Evolutionary conservation across 92 coral and sea anemone genomes (phyloP).

Genomic region (Zoanthus gigantus): DNA sequence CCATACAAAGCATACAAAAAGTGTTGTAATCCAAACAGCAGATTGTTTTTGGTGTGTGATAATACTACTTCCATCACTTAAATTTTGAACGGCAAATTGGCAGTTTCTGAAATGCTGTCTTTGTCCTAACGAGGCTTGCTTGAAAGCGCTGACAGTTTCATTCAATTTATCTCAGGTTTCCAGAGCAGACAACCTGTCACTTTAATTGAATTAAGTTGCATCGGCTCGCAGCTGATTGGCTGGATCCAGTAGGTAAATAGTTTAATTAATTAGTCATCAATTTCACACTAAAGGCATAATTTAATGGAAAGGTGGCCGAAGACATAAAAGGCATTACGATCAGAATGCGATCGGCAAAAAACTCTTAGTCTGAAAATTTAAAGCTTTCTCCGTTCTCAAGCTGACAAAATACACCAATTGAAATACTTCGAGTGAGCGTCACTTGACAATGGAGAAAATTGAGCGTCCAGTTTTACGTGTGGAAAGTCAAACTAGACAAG

Average conservation of each 20-base stretch:
- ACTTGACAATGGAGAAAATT: slow-evolving; percentile 57
- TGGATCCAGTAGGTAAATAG: slow-evolving; percentile 77
- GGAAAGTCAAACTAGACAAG: slow-evolving; percentile 27
- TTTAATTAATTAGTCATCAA: slow-evolving; percentile 99
- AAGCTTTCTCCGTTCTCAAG: background rate
- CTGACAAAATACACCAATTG: background rate
- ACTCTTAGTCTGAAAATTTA: background rate
- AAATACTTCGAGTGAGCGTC: background rate
- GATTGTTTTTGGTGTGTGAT: slow-evolving; percentile 66
- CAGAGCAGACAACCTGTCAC: slow-evolving; percentile 84
- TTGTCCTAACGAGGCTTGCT: slow-evolving; percentile 94
- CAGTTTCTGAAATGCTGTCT: slow-evolving; percentile 89
- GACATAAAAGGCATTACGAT: background rate
- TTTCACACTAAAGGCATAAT: slow-evolving; percentile 92
- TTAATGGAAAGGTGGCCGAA: slow-evolving; percentile 83
- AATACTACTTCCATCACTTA: slow-evolving; percentile 62
- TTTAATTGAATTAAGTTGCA: slow-evolving; percentile 86
- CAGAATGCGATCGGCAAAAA: slow-evolving; percentile 26
- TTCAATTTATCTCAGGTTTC: slow-evolving; percentile 81
- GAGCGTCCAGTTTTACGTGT: slow-evolving; percentile 44
- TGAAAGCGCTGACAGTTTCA: slow-evolving; percentile 91
- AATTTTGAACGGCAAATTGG: slow-evolving; percentile 77
- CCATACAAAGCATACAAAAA: background rate
- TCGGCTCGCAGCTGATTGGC: slow-evolving; percentile 78
- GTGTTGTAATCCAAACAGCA: slow-evolving; percentile 46